These are phyloP conservation scores for Phylloscopus collybita DNA, from an alignment of 2,797 vertebrate species.

Conservation along the genomic window DNA sequence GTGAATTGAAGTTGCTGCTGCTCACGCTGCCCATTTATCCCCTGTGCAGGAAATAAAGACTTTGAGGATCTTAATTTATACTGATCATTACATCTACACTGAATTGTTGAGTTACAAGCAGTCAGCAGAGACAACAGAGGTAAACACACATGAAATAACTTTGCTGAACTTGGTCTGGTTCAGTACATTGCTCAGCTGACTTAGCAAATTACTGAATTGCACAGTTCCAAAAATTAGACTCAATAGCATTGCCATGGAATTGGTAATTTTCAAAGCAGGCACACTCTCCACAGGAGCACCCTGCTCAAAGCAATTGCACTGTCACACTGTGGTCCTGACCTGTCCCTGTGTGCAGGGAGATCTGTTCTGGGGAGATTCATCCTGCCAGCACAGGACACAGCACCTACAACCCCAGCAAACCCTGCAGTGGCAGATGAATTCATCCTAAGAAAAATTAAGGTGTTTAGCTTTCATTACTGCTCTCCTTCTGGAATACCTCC, in stretches of 20 bases:
- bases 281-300: background rate
- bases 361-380: background rate
- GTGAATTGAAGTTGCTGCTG: background rate
- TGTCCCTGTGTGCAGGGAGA: background rate
- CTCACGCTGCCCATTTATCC: background rate
- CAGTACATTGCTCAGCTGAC: background rate
- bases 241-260: background rate
- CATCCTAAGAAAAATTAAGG: conserved; percentile 9
- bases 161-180: background rate
- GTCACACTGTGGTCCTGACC: background rate
- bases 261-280: background rate
- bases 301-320: background rate
- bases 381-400: background rate
- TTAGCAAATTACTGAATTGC: background rate
- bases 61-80: conserved; percentile 11
- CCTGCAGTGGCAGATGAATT: conserved; percentile 18
- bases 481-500: conserved; percentile 31
- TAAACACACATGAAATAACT: background rate
- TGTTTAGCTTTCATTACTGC: conserved; percentile 28
- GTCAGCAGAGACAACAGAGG: background rate
- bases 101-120: background rate
- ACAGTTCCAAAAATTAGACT: background rate
- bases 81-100: background rate
- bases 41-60: background rate
- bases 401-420: conserved; percentile 6